Evolutionary conservation across 2,888 invertebrate species (phyloP), one percentile per base, ranked within the genome.

Genomic region (Minunthozetes semirufus): DNA sequence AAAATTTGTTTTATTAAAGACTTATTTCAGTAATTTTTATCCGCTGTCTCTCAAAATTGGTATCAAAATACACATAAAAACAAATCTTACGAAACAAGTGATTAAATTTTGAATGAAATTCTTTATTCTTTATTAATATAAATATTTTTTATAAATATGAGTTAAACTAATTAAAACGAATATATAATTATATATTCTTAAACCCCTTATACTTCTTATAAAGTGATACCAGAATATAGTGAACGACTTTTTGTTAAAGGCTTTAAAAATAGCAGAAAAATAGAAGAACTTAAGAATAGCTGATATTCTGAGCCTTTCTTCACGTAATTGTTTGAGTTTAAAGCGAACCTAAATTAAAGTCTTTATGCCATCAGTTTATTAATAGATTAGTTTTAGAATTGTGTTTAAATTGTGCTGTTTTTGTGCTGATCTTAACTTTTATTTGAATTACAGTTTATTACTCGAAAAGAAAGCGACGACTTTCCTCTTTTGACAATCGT

Each of bases 401-500:
- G 25, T 56, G 25, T 56, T 56, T 11, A 50, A 56, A 25, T 56
- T 25, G 56, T 56, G 56, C 11, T 25, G 56, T 11, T 9, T 42
- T 42, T 42, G 25, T 19, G 22, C 56, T 56, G 56, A 22, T 22
- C 13, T 56, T 56, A 22, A 56, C 22, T 19, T 56, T 22, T 22
- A 56, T 22, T 22, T 22, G 9, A 42, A 42, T 42, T n/a, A 13
- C 42, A 42, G 42, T 42, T 42, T 42, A 42, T 42, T 13, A 56
- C 4, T 5, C 1, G 22, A 25, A 56, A 22, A 22, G 22, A 25
- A 22, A 19, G 8, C 25, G 13, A 56, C 4, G 22, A 25, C 56
- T 56, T 22, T 22, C 19, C 56, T 25, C 25, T 56, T 56, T 56
- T 56, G 56, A 56, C 56, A 56, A 56, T 56, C 22, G 56, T 56